Evolutionary conservation across 2,113 vertebrate genomes (phyloP).

Genomic region (human): DNA sequence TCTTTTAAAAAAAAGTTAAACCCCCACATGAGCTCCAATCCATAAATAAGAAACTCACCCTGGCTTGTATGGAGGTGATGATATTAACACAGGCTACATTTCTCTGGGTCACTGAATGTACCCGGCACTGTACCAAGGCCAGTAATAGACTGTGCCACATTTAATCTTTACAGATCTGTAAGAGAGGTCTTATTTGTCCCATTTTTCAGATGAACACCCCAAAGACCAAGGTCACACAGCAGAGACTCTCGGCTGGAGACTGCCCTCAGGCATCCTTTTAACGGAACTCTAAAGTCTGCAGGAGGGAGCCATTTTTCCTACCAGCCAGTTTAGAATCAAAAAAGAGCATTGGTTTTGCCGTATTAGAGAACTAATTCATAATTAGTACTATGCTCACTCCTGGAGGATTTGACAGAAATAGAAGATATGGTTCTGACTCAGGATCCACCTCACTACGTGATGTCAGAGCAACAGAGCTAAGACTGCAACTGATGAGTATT

Average conservation of each 20-base stretch:
- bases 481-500: background rate
- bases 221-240: background rate
- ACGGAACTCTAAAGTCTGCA: background rate
- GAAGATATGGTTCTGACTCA: background rate
- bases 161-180: background rate
- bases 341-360: background rate
- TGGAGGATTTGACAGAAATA: background rate
- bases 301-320: background rate
- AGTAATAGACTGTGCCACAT: background rate
- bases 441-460: background rate
- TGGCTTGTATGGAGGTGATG: conserved; percentile 9
- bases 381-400: background rate
- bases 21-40: background rate
- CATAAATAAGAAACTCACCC: conserved; percentile 46
- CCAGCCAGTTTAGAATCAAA: background rate
- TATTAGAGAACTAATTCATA: background rate
- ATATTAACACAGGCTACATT: background rate
- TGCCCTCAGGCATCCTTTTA: background rate
- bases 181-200: background rate
- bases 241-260: background rate
- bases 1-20: conserved; percentile 62
- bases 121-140: conserved; percentile 34
- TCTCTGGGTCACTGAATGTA: conserved; percentile 47
- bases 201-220: background rate
- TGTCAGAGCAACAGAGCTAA: background rate